These are phyloP conservation scores for Coenonympha arcania DNA, from an alignment of 2,888 invertebrate species.

Conservation along the genomic window DNA sequence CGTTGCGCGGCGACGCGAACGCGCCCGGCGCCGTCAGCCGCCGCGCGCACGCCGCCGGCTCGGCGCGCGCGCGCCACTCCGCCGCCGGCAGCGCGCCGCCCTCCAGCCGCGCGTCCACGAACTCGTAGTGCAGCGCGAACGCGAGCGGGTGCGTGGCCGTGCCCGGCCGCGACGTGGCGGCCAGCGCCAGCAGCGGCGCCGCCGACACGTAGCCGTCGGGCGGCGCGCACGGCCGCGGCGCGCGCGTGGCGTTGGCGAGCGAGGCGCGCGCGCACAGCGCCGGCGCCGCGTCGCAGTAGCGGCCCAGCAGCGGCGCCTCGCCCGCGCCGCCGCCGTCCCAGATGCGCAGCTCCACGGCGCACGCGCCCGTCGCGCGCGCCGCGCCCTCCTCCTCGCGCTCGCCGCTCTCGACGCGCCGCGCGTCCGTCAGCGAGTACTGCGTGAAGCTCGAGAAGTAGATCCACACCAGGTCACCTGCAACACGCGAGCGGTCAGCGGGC, in stretches of 20 bases:
- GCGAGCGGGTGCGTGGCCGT: conserved; percentile 86
- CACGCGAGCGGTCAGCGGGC: no score
- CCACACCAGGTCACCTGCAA: conserved; percentile 83
- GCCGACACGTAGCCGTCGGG: conserved; percentile 84
- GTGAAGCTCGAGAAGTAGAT: conserved; percentile 89
- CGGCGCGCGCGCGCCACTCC: conserved; percentile 44
- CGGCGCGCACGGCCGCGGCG: conserved; percentile 84
- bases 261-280: conserved; percentile 87
- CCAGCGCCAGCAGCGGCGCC: conserved; percentile 50
- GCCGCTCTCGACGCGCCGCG: conserved; percentile 66
- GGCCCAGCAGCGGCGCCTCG: conserved; percentile 73
- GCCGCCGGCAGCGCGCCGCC: conserved; percentile 76
- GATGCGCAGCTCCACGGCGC: conserved; percentile 81
- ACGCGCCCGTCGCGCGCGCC: conserved; percentile 39
- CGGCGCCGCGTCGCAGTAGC: conserved; percentile 83
- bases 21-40: conserved; percentile 62
- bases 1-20: conserved; percentile 84
- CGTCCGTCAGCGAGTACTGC: conserved; percentile 80
- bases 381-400: conserved; percentile 59
- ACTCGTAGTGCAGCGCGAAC: conserved; percentile 84
- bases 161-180: conserved; percentile 75
- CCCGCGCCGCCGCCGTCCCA: conserved; percentile 82
- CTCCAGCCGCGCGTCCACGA: conserved; percentile 84
- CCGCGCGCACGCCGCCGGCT: conserved; percentile 53
- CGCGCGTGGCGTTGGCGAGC: conserved; percentile 80